Evolutionary conservation across 2,797 vertebrate genomes (phyloP).

Genomic region (Myotis vivesi): DNA sequence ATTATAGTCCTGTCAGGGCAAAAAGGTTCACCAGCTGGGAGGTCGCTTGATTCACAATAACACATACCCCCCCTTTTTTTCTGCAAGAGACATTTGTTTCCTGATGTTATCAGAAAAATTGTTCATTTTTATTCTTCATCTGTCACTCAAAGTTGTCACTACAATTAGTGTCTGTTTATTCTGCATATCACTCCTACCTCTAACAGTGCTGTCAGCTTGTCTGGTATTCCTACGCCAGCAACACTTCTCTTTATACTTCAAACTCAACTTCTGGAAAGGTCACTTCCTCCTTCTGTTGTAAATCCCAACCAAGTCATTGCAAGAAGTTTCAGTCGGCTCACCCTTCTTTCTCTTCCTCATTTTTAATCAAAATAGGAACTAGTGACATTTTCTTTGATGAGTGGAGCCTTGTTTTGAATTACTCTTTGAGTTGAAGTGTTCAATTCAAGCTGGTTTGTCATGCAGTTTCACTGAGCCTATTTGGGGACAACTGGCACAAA

Average conservation of each 20-base stretch:
- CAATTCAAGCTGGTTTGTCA: not conserved
- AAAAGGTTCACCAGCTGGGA: slow-evolving; percentile 59
- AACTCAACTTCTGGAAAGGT: slow-evolving; percentile 69
- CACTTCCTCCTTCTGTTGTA: slow-evolving; percentile 63
- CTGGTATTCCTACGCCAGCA: slow-evolving; percentile 39
- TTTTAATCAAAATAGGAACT: slow-evolving; percentile 57
- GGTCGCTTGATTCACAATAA: not conserved
- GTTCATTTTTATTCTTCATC: slow-evolving; percentile 71
- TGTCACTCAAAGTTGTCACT: slow-evolving; percentile 75
- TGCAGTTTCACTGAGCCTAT: not conserved
- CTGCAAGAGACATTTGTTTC: slow-evolving; percentile 69
- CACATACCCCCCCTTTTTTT: not conserved
- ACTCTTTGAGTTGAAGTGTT: not conserved
- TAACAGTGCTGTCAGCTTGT: slow-evolving; percentile 49
- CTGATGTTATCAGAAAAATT: slow-evolving; percentile 68
- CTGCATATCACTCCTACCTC: slow-evolving; percentile 58
- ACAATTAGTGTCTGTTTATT: slow-evolving; percentile 72
- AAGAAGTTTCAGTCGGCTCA: slow-evolving; percentile 45
- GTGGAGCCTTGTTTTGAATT: slow-evolving; percentile 30
- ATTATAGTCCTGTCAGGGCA: slow-evolving; percentile 63
- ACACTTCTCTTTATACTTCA: slow-evolving; percentile 59
- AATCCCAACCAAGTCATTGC: slow-evolving; percentile 38
- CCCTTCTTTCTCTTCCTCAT: slow-evolving; percentile 54
- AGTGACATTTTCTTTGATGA: slow-evolving; percentile 45
- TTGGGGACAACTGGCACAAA: slow-evolving; percentile 5